Evolutionary conservation across 1,140 invertebrate genomes (phyloP), one percentile per base, ranked within the genome.

Genomic region (Bombus waltoni): DNA sequence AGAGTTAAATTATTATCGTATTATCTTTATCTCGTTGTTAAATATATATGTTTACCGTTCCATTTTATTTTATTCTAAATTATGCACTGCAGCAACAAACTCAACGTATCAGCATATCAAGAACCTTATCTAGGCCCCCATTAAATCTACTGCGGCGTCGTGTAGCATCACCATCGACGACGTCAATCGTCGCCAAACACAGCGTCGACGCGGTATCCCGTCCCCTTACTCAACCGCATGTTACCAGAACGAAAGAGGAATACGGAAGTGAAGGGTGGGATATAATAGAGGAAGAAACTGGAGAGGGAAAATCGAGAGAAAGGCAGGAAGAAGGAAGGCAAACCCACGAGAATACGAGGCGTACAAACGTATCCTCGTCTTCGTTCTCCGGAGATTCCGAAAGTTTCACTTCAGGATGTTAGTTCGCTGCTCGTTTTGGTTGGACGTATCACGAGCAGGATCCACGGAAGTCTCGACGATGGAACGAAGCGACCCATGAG

Each of bases 321-420:
- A 77, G 47, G 22, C 28, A 40, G 78, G 53, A 62, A 57, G 62
- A 28, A 70, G 76, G 44, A 65, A 83, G 72, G 78, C 22, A 71
- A 74, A 87, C 90, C 73, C 71, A 25, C 53, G 88, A 90, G 93
- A 92, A 93, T 94, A 88, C 44, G 65, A 88, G 82, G 79, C 72
- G 85, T 88, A 90, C 87, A 75, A 65, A 82, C 91, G 88, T 92
- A 90, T 92, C 87, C 89, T 78, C 86, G 83, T 91, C 90, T 84
- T 80, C 73, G 85, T 91, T 80, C 91, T 90, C 88, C 81, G 75
- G 79, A 92, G 89, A 93, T 92, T 93, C 85, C 83, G 68, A 82
- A 93, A 94, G 89, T 93, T 94, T 92, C 82, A 85, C 89, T 90
- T 40, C 73, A 84, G 90, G 88, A 91, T 90, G 83, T 78, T 70